These are phyloP conservation scores for Apamea anceps DNA, from an alignment of 2,888 invertebrate species.

Conservation along the genomic window DNA sequence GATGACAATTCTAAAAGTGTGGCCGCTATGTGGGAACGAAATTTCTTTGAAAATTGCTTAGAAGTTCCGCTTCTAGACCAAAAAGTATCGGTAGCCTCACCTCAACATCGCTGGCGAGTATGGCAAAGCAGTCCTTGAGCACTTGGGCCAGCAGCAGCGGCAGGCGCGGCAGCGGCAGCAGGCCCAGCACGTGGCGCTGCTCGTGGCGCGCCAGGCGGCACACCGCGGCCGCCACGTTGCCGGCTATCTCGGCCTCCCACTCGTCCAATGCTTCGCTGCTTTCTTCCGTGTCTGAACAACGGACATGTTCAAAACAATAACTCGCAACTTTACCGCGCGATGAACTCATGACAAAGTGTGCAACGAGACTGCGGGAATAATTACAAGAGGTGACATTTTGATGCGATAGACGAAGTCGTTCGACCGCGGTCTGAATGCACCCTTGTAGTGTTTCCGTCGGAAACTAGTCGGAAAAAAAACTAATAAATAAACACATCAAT, in stretches of 20 bases:
- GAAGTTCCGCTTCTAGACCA: not conserved
- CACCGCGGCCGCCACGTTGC: slow-evolving; percentile 95
- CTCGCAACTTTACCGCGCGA: not conserved
- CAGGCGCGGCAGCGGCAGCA: slow-evolving; percentile 95
- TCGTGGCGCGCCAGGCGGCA: slow-evolving; percentile 97
- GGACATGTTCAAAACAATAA: not conserved
- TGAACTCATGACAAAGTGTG: not conserved
- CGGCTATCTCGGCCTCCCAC: slow-evolving; percentile 82
- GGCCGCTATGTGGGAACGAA: not conserved
- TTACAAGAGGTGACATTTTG: not conserved
- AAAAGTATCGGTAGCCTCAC: slow-evolving; percentile 76
- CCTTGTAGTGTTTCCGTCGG: not conserved
- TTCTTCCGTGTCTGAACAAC: slow-evolving; percentile 77
- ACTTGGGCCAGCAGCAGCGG: slow-evolving; percentile 96
- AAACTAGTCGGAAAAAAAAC: not conserved
- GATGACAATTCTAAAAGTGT: not conserved
- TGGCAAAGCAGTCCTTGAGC: slow-evolving; percentile 95
- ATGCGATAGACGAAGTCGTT: not conserved
- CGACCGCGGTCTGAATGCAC: not conserved
- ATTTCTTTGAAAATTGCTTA: not conserved
- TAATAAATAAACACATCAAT: not conserved
- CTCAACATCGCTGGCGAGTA: slow-evolving; percentile 96
- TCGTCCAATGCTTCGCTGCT: slow-evolving; percentile 82
- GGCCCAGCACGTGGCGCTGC: slow-evolving; percentile 94
- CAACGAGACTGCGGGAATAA: not conserved